Evolutionary conservation across 92 coral and sea anemone species (phyloP), one percentile per base, ranked within the genome.

Genomic region (Pocillopora meandrina): DNA sequence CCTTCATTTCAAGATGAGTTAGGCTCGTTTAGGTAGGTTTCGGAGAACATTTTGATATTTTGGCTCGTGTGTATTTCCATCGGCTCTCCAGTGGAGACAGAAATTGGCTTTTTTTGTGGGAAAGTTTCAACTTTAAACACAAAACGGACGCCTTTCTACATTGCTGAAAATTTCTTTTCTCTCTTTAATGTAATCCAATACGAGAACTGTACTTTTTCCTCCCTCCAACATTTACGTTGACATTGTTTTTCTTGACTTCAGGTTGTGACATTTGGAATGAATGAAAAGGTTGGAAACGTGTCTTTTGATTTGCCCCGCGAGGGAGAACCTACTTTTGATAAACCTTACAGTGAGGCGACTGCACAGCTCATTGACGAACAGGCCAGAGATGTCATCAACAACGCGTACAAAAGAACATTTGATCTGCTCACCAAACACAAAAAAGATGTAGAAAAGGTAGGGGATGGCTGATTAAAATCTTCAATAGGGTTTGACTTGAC

Each of bases 341-440:
- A 97, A 83, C 99, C 99, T 2, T 97, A 97, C 94, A 97, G 99
- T 61, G 99, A 97, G 56, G 99, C 99, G 12, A 97, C 99, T 4
- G 99, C 99, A 42, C 99, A 97, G 64, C 92, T 97, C 31, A 97
- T 97, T n/a, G 99, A 97, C 76, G 99, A 97, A 82, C 99, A 97
- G 85, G 99, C 98, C 35, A 74, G 99, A 62, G 93, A 94, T n/a
- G 97, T 97, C n/a, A 97, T 97, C 26, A 92, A 95, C 89, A 81
- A 78, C 12, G 99, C 99, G 15, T 95, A 97, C 85, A 88, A 90
- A 59, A 86, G 93, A 82, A 97, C 99, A 3, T 80, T 79, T 42
- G 88, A 89, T 57, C 91, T 97, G 17, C 90, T 97, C 76, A 89
- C 83, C 0, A 57, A 80, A 1, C 98, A 97, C 85, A 97, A 90